Evolutionary conservation across 2,888 invertebrate species (phyloP), one percentile per base, ranked within the genome.

Genomic region (Helobdella robusta): DNA sequence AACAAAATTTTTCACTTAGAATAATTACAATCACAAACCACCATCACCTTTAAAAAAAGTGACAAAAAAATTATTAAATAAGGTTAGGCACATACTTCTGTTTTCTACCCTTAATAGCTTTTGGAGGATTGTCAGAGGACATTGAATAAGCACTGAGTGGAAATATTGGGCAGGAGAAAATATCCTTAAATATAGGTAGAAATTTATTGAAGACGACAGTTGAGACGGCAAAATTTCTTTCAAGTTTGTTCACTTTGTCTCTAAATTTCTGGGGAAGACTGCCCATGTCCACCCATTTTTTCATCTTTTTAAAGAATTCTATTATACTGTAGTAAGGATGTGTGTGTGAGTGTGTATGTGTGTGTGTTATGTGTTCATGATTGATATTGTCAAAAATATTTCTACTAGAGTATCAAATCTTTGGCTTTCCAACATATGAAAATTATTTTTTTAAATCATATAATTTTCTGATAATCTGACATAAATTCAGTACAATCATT

Each of bases 221-320:
- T 0, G 94, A 90, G 1, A 97, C 93, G 59, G 89, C 87, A 82
- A 95, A 94, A 76, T 90, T 92, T 66, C 88, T 84, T 75, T 95
- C 89, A 66, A 95, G 80, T 68, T 86, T 84, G 68, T 89, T 87
- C 66, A 95, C 87, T 79, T 89, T 89, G 58, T 85, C 84, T 68
- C 87, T 83, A 76, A 93, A 90, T 66, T 89, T 87, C 72, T 86
- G 85, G 0, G 91, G 85, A 80, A 92, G 84, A 70, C 87, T 86
- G 0, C 91, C 87, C 91, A 97, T 93, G 74, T 92, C 91, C 68
- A 89, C 86, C 95, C 95, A 98, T 75, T 87, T 87, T 77, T 89
- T 88, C 75, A 93, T 91, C 82, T 94, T 94, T 70, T 85, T 86
- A 76, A 95, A 93, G 81, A 97, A 97, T 75, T 94, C 89, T 68